Evolutionary conservation across 53 echinoderm and acorn worm species (phyloP).

Genomic region (Glandiceps talaboti): DNA sequence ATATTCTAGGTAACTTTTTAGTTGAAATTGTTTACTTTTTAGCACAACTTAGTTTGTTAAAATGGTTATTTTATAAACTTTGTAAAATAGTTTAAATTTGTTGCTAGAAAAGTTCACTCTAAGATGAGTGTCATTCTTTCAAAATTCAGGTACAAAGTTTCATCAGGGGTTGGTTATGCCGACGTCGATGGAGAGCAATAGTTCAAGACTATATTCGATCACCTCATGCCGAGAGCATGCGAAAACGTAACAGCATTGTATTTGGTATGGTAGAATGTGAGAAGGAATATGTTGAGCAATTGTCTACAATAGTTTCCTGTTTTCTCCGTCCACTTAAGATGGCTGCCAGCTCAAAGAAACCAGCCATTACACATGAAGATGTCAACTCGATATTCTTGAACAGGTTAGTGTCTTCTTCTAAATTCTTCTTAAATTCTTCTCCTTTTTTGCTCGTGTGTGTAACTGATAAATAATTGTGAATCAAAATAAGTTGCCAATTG

Average conservation of each 20-base stretch:
- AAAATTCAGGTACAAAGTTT: conserved; percentile 82
- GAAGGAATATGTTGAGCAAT: conserved; percentile 97
- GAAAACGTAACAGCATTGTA: conserved; percentile 95
- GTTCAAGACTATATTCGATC: conserved; percentile 99
- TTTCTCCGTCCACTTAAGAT: conserved; percentile 96
- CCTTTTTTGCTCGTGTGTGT: too few species aligned
- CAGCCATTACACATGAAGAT: conserved; percentile 92
- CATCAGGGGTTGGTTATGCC: conserved; percentile 91
- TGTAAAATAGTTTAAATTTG: too few species aligned
- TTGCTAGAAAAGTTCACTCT: too few species aligned
- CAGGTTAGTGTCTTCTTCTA: conserved; percentile 42
- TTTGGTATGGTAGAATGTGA: conserved; percentile 99
- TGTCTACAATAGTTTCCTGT: conserved; percentile 92
- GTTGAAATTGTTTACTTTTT: too few species aligned
- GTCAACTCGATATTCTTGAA: conserved; percentile 99
- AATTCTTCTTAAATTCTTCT: too few species aligned
- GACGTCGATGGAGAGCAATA: conserved; percentile 93
- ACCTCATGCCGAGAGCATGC: conserved; percentile 98
- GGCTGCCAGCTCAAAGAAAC: conserved; percentile 99
- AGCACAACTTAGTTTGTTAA: too few species aligned
- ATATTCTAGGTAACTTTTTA: too few species aligned
- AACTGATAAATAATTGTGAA: too few species aligned
- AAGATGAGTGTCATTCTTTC: too few species aligned
- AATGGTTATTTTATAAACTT: too few species aligned
- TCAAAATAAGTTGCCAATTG: too few species aligned